Conservation (phyloP, 2,113 vertebrate species). For the Periophthalmodon schlosseri region DNA sequence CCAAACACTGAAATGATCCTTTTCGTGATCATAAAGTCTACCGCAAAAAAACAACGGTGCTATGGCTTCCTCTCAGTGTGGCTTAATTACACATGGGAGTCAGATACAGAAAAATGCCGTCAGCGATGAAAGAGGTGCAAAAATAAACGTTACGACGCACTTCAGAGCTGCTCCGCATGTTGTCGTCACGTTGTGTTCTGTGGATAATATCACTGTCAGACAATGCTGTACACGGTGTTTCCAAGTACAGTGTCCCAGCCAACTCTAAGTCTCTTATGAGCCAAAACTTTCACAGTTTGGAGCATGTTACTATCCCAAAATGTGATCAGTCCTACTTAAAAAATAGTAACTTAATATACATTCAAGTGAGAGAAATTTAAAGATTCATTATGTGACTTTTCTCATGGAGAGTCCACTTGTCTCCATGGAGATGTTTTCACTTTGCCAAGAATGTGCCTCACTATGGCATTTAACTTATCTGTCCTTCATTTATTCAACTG, state of each 20-base stretch:
- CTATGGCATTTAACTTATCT: too few species aligned
- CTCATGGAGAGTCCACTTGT: too few species aligned
- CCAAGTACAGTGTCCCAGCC: neutral
- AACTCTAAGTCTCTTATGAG: neutral
- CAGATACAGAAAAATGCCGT: neutral
- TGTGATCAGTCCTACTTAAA: neutral
- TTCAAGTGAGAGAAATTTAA: too few species aligned
- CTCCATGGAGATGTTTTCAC: too few species aligned
- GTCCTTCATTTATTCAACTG: too few species aligned
- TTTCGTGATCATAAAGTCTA: neutral
- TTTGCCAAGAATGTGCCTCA: too few species aligned
- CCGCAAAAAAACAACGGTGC: neutral
- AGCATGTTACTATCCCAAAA: neutral
- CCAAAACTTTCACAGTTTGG: neutral
- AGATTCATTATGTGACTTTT: too few species aligned
- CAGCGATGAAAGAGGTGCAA: neutral
- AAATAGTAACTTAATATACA: neutral
- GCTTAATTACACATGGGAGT: neutral
- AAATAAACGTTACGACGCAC: neutral
- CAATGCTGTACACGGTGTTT: slow-evolving; percentile 5
- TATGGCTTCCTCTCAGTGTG: neutral
- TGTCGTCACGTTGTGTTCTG: slow-evolving; percentile 36
- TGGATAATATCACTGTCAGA: slow-evolving; percentile 23
- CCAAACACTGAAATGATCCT: neutral
- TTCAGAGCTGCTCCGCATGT: neutral